phyloP scores from a whole-genome alignment of 2,888 invertebrate species.

The Pseudanteris insignis region DNA sequence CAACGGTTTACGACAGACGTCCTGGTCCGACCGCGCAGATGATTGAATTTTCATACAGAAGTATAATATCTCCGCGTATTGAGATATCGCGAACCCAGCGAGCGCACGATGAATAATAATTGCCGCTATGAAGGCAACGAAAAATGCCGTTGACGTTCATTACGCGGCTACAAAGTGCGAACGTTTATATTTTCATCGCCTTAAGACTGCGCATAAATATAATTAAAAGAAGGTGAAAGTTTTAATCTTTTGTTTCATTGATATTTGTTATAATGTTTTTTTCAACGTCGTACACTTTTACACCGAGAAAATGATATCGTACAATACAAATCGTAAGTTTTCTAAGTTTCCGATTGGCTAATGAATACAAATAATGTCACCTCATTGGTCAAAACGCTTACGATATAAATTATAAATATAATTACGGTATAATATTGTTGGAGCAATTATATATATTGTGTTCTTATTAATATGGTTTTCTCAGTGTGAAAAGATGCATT shows the following conservation, averaged over 20 bases:
- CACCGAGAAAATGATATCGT: too few relatives aligned
- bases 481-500: too few relatives aligned
- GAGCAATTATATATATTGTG: too few relatives aligned
- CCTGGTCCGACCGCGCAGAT: slow-evolving; percentile 19
- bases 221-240: slow-evolving; percentile 26
- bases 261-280: too few relatives aligned
- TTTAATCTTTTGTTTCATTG: slow-evolving; percentile 4
- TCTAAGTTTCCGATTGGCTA: too few relatives aligned
- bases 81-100: slow-evolving; percentile 38
- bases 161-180: slow-evolving; percentile 23
- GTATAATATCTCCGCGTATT: slow-evolving; percentile 21
- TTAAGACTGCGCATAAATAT: slow-evolving; percentile 7
- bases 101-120: slow-evolving; percentile 40
- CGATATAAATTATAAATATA: too few relatives aligned
- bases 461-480: too few relatives aligned
- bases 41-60: slow-evolving; percentile 40
- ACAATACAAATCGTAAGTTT: too few relatives aligned
- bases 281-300: too few relatives aligned
- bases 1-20: slow-evolving; percentile 35
- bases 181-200: slow-evolving; percentile 27
- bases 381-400: too few relatives aligned
- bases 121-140: slow-evolving; percentile 27
- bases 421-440: too few relatives aligned
- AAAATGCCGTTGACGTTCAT: slow-evolving; percentile 38
- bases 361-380: too few relatives aligned